Base-by-base conservation (phyloP, 2,113 vertebrate species). In the Phylloscopus whistleri region DNA sequence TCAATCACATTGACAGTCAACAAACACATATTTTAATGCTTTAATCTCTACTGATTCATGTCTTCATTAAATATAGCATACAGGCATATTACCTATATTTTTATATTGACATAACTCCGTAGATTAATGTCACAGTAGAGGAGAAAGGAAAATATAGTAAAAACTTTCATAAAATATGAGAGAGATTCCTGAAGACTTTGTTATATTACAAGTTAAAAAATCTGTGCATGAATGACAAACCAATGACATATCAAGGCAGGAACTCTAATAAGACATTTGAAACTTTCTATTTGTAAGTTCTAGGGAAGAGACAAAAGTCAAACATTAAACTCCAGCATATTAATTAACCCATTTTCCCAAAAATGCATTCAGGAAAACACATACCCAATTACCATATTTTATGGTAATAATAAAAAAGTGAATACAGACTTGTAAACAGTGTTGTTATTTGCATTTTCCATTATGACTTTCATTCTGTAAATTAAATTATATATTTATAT, bases 401-500 rank as follows among this genome's bases (percentile, higher is more conserved):
- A 84, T 91, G 35, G 49, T 74, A 87, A 81, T 69, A 94, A 91
- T 86, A 84, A 83, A 85, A 82, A 89, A 33, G 24, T 73, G 84
- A 84, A 80, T 70, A 78, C n/a, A 80, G 37, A 55, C 35, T 88
- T 81, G 21, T 56, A 94, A 96, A 59, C 27, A 94, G 35, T 41
- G 11, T 17, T 43, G 10, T 33, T 82, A 87, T 90, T 96, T 93
- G 82, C 53, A 87, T 94, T 91, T 94, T 91, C 77, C 66, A 90
- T 94, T 87, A 87, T 30, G 19, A 68, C 28, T 84, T 90, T 83
- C 4, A 74, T 70, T 89, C 69, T 66, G 21, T 21, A 92, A 92
- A 79, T 85, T 74, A 88, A 79, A 94, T 70, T 3, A 64, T 62
- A 41, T 64, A 89, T 66, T 95, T 84, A 70, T 87, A 52, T 49